A percentile compares a stretch with the other conserved stretches of the same genome.
Evolutionary conservation across 2,113 vertebrate species (phyloP).

Genomic region (Circaetus cinerascens): DNA sequence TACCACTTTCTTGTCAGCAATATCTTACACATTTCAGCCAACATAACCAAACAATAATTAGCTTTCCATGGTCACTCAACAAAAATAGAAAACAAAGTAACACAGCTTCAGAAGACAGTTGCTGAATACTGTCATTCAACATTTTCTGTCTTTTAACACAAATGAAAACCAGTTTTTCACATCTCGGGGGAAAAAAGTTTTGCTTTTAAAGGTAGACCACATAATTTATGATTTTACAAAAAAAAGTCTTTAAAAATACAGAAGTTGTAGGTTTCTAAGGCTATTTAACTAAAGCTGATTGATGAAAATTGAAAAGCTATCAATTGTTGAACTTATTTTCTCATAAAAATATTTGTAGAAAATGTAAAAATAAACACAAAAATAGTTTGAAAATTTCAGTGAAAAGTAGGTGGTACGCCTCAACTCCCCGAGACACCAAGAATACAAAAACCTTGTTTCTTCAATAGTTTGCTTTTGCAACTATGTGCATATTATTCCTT

Average conservation of each 20-base stretch:
- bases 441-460: not conserved
- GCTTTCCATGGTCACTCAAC: not conserved
- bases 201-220: not conserved
- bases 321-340: not conserved
- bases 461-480: not conserved
- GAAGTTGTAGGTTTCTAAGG: not conserved
- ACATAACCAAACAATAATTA: not conserved
- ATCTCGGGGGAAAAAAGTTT: rapidly evolving
- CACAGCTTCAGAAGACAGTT: not conserved
- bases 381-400: not conserved
- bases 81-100: not conserved
- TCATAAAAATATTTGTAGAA: not conserved
- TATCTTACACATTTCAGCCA: not conserved
- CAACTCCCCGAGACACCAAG: not conserved
- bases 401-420: not conserved
- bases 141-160: not conserved
- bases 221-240: not conserved
- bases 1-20: not conserved
- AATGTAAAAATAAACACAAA: not conserved
- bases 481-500: not conserved
- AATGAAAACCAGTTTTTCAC: not conserved
- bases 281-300: not conserved
- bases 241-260: not conserved
- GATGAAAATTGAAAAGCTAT: not conserved
- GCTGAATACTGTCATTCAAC: not conserved